phyloP scores from a whole-genome alignment of 2,888 invertebrate species.

The Protophormia terraenovae region DNA sequence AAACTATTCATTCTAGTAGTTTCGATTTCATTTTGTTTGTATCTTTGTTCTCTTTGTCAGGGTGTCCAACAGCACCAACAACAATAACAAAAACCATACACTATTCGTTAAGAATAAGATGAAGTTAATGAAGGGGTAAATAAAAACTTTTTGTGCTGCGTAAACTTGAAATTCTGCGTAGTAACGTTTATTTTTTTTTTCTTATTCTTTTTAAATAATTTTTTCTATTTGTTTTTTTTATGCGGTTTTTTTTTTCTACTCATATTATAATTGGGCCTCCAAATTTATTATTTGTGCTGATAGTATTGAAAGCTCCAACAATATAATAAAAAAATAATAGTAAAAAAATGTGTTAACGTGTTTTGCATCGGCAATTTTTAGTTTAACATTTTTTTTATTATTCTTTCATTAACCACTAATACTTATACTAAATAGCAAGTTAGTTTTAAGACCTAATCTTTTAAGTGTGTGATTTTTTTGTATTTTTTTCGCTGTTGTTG shows the following conservation, averaged over 20 bases:
- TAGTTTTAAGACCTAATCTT: slow-evolving; percentile 2
- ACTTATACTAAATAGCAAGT: background rate
- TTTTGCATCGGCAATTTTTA: slow-evolving; percentile 75
- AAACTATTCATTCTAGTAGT: too few species aligned
- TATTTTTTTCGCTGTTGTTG: slow-evolving; percentile 42
- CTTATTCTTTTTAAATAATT: background rate
- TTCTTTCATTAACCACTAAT: background rate
- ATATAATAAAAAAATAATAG: background rate
- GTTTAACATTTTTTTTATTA: slow-evolving; percentile 60
- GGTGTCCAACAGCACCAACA: too few species aligned
- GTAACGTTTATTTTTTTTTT: slow-evolving; percentile 20
- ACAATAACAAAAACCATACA: too few species aligned
- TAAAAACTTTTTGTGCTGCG: background rate
- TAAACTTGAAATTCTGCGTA: slow-evolving; percentile 60
- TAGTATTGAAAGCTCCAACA: background rate
- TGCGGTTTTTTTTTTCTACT: background rate
- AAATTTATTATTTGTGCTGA: slow-evolving; percentile 31
- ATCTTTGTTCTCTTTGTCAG: background rate
- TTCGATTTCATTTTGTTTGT: too few species aligned
- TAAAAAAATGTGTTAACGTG: slow-evolving; percentile 66
- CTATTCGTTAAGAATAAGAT: background rate
- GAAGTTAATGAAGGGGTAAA: background rate
- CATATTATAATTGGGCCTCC: slow-evolving; percentile 30
- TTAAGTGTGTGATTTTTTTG: slow-evolving; percentile 42
- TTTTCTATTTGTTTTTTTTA: slow-evolving; percentile 1